Conservation (phyloP, 2,797 vertebrate genomes). For the Orestias chungarensis region DNA sequence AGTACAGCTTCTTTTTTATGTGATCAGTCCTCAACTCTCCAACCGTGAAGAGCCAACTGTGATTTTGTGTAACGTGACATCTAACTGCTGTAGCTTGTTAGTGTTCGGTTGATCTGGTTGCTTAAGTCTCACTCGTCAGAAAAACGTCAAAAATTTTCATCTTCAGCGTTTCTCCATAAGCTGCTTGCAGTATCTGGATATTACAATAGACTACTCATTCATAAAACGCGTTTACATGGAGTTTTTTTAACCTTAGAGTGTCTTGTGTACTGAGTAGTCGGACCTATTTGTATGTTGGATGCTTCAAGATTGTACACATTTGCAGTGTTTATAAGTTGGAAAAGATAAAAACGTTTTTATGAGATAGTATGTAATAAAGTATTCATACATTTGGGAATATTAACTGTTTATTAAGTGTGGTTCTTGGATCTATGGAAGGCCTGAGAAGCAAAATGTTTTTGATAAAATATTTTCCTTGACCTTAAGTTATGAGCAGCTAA, state of each 20-base stretch:
- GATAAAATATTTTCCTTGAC: background rate
- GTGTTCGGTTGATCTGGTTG: constrained; percentile 49
- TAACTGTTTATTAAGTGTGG: background rate
- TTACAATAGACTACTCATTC: background rate
- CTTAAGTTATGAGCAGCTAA: background rate
- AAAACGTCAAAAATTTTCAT: constrained; percentile 46
- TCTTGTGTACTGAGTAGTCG: constrained; percentile 62
- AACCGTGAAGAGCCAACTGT: constrained; percentile 44
- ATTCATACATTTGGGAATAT: constrained; percentile 63
- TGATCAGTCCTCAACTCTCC: constrained; percentile 57
- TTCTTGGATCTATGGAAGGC: background rate
- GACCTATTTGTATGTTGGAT: constrained; percentile 75
- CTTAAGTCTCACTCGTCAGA: constrained; percentile 41
- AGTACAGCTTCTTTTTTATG: constrained; percentile 50
- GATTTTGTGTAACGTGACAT: constrained; percentile 47
- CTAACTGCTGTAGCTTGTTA: constrained; percentile 52
- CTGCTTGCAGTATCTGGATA: constrained; percentile 20
- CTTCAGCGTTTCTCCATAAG: constrained; percentile 51
- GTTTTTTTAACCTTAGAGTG: constrained; percentile 63
- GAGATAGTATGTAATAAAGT: constrained; percentile 79
- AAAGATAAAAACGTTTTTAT: constrained; percentile 74
- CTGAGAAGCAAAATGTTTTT: background rate
- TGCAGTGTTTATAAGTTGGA: constrained; percentile 80
- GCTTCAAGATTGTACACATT: constrained; percentile 75
- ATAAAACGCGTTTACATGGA: constrained; percentile 39